Evolutionary conservation across 1,140 invertebrate genomes (phyloP), one percentile per base, ranked within the genome.

Genomic region (Hirudo medicinalis): DNA sequence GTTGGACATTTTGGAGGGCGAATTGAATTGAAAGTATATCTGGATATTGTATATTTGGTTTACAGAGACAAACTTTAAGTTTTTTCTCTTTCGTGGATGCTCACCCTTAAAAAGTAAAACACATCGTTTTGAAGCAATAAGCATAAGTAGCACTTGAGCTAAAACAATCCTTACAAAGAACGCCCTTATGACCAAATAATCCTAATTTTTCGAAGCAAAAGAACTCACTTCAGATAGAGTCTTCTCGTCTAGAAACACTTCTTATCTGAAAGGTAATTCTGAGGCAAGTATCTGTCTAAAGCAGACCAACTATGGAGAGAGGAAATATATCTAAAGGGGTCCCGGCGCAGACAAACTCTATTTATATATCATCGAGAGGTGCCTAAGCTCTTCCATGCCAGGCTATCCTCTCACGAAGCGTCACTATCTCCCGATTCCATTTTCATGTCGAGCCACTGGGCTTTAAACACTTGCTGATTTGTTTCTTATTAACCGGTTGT

Each of bases 341-440:
- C 22, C 22, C 4, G 11, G 22, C 29, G 60, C 9, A 63, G 22
- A 32, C 22, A 63, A 4, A 49, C 4, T 49, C 43, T 49, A 49
- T 49, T 49, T 49, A 49, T 49, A 49, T 49, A 49, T 49, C 5
- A 49, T 8, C 43, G 3, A 49, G 11, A 36, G 32, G 6, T 36
- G 32, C 43, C 15, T 49, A 63, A 9, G 55, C 20, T 2, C 29
- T 63, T 32, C 22, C 22, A 32, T 13, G 11, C 17, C 25, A 54
- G 69, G 20, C n/a, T 6, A 25, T 70, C 5, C 43, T 70, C 69
- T 71, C 70, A 63, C 70, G 67, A 29, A 9, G 43, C 43, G 1
- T 66, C 54, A 57, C 53, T 60, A 53, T 71, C 70, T 71, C 70
- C 57, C 70, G 5, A 53, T 71, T 55, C 57, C 70, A 57, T 54